These are phyloP conservation scores for Andrena praecox DNA, from an alignment of 2,888 invertebrate species.

Conservation along the genomic window DNA sequence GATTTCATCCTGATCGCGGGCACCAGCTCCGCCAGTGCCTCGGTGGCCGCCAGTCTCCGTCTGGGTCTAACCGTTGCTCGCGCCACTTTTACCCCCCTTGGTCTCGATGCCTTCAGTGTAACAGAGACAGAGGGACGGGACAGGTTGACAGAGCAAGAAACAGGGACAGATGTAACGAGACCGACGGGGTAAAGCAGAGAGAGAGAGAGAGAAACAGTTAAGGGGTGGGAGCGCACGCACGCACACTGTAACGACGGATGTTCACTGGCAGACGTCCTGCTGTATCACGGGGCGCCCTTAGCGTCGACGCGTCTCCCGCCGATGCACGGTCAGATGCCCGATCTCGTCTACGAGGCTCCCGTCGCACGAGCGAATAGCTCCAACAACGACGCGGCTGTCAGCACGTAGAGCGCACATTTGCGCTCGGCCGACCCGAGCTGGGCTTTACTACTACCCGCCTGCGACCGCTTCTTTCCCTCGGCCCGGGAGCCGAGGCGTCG, in stretches of 20 bases:
- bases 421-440: conserved; percentile 80
- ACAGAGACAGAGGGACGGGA: neutral
- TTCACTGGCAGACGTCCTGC: conserved; percentile 36
- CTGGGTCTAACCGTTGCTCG: conserved; percentile 56
- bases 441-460: conserved; percentile 81
- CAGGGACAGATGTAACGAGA: conserved; percentile 4
- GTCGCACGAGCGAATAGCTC: conserved; percentile 40
- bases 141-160: neutral
- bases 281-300: neutral
- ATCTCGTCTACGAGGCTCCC: conserved; percentile 3
- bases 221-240: neutral
- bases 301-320: neutral
- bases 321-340: neutral
- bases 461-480: conserved; percentile 67
- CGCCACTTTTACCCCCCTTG: conserved; percentile 57
- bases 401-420: conserved; percentile 53
- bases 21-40: conserved; percentile 59
- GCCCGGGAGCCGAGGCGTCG: conserved; percentile 83
- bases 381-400: conserved; percentile 56
- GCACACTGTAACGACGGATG: conserved; percentile 35
- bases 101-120: conserved; percentile 27
- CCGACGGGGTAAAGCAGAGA: neutral
- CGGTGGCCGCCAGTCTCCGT: conserved; percentile 50
- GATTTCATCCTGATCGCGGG: conserved; percentile 75
- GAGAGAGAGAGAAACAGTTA: conserved; percentile 11